Conservation (phyloP, 2,113 vertebrate genomes). For the Chaenogobius annularis region DNA sequence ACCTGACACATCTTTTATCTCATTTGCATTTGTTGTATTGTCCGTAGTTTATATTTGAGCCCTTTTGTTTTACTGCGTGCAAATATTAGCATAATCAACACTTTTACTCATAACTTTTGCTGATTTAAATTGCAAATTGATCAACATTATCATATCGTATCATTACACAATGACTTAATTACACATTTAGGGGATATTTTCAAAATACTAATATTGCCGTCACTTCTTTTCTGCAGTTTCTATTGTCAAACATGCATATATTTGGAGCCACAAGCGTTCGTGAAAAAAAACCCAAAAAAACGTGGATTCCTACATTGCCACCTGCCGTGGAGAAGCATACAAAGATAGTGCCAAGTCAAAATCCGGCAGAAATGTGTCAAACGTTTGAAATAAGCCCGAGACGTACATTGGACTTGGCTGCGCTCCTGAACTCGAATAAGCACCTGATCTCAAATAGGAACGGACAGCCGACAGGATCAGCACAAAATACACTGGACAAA, state of each 20-base stretch:
- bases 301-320: conserved; percentile 11
- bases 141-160: neutral
- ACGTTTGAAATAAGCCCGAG: conserved; percentile 19
- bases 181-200: neutral
- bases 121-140: conserved; percentile 1
- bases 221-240: neutral
- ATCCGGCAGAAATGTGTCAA: conserved; percentile 31
- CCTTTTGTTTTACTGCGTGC: neutral
- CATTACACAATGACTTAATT: neutral
- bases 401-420: conserved; percentile 9
- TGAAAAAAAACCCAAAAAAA: conserved; percentile 2
- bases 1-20: neutral
- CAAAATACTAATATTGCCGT: neutral
- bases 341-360: conserved; percentile 22
- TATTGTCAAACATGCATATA: neutral
- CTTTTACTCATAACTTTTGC: neutral
- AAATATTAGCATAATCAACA: conserved; percentile 7
- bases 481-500: neutral
- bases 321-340: conserved; percentile 16
- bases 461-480: conserved; percentile 11
- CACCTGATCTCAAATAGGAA: conserved; percentile 2
- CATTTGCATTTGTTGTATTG: neutral
- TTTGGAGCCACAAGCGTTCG: neutral
- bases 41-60: neutral
- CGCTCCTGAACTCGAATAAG: conserved; percentile 22